phyloP scores from a whole-genome alignment of 2,888 invertebrate genomes.

The Onchidella celtica region DNA sequence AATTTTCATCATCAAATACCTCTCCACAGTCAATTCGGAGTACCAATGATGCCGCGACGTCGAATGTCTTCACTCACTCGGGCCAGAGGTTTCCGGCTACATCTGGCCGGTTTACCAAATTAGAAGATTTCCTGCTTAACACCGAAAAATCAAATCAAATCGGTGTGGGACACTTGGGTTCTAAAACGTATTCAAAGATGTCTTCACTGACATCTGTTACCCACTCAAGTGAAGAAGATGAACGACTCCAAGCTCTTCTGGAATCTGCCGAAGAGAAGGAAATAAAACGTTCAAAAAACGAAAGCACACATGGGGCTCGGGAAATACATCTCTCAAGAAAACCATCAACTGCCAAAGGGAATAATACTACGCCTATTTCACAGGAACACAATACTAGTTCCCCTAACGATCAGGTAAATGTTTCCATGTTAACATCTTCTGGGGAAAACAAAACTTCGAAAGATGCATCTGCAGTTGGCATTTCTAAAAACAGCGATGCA shows the following conservation, averaged over 20 bases:
- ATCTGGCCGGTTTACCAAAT: neutral
- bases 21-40: neutral
- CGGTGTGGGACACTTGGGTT: neutral
- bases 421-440: too few species aligned
- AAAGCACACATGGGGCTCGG: too few species aligned
- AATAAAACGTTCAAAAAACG: neutral
- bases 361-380: neutral
- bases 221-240: slow-evolving; percentile 21
- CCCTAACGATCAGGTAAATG: neutral
- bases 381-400: neutral
- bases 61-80: neutral
- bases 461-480: too few species aligned
- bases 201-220: slow-evolving; percentile 23
- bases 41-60: neutral
- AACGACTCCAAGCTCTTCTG: neutral
- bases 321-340: too few species aligned
- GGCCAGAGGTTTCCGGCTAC: neutral
- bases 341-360: neutral
- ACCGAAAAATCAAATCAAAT: neutral
- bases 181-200: neutral
- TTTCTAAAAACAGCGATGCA: neutral
- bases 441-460: too few species aligned
- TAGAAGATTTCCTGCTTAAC: slow-evolving; percentile 34
- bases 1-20: neutral
- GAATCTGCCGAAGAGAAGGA: neutral